Percentiles rank a stretch among this genome's conserved stretches.
phyloP scores from a whole-genome alignment of 2,888 invertebrate genomes.

The Crioceris asparagi region DNA sequence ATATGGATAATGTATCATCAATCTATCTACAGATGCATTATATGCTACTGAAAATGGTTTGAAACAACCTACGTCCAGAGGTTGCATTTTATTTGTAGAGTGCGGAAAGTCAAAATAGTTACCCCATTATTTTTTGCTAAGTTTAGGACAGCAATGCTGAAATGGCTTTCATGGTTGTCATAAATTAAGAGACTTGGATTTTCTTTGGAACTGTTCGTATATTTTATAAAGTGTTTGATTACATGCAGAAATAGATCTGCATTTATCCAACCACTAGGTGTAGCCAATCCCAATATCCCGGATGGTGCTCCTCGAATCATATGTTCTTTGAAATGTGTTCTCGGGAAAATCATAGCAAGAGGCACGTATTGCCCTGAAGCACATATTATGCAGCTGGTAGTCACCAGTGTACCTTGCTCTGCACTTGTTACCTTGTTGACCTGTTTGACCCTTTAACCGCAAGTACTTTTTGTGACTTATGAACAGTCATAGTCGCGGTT shows the following conservation, averaged over 20 bases:
- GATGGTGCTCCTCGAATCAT: conserved; percentile 4
- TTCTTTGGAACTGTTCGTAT: conserved; percentile 7
- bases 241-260: conserved; percentile 6
- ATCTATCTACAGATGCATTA: conserved; percentile 21
- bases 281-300: conserved; percentile 5
- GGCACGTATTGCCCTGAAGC: conserved; percentile 5
- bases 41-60: conserved; percentile 5
- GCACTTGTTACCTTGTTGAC: conserved; percentile 8
- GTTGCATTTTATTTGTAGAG: conserved; percentile 7
- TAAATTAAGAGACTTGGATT: conserved; percentile 8
- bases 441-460: conserved; percentile 10
- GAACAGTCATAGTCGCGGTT: conserved; percentile 14
- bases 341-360: conserved; percentile 7
- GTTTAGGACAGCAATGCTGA: conserved; percentile 4
- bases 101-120: conserved; percentile 3
- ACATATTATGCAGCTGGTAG: conserved; percentile 7
- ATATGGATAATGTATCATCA: conserved; percentile 30
- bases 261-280: conserved; percentile 11
- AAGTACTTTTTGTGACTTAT: conserved; percentile 14
- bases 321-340: conserved; percentile 5
- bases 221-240: conserved; percentile 9
- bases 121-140: conserved; percentile 7
- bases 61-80: conserved; percentile 6
- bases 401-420: conserved; percentile 6
- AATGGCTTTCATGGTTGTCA: conserved; percentile 13